Evolutionary conservation across 2,888 invertebrate genomes (phyloP).

Genomic region (Disparrhopalites patrizii): DNA sequence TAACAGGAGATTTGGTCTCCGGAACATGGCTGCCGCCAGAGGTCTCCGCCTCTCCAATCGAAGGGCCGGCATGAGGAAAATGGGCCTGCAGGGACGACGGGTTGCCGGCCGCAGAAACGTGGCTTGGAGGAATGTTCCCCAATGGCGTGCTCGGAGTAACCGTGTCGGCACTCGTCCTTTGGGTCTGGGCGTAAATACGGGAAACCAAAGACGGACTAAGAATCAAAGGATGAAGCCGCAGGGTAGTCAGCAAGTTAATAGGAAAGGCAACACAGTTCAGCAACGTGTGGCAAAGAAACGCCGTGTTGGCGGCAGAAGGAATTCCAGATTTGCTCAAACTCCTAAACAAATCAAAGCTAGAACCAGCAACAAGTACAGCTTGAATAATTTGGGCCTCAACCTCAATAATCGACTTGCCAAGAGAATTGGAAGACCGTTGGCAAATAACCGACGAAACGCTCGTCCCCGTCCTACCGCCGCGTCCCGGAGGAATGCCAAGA

Average conservation of each 20-base stretch:
- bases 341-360: background rate
- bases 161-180: background rate
- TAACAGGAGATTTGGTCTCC: background rate
- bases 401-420: conserved; percentile 2
- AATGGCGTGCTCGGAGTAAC: background rate
- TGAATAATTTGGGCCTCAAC: background rate
- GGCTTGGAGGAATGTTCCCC: background rate
- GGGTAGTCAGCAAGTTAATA: too few species aligned
- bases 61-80: background rate
- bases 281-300: background rate
- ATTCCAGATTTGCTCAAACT: background rate
- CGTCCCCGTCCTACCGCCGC: too few species aligned
- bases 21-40: background rate
- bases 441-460: too few species aligned
- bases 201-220: background rate
- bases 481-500: too few species aligned
- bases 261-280: background rate
- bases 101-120: background rate
- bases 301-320: too few species aligned
- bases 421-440: background rate
- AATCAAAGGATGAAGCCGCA: too few species aligned
- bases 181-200: background rate
- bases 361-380: background rate
- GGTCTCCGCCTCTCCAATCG: background rate
- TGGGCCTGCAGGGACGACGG: background rate